Percentiles rank a stretch among this genome's conserved stretches.
Evolutionary conservation across 30 jellyfish, hydroid and myxozoan genomes (phyloP).

Genomic region (Pelagia noctiluca): DNA sequence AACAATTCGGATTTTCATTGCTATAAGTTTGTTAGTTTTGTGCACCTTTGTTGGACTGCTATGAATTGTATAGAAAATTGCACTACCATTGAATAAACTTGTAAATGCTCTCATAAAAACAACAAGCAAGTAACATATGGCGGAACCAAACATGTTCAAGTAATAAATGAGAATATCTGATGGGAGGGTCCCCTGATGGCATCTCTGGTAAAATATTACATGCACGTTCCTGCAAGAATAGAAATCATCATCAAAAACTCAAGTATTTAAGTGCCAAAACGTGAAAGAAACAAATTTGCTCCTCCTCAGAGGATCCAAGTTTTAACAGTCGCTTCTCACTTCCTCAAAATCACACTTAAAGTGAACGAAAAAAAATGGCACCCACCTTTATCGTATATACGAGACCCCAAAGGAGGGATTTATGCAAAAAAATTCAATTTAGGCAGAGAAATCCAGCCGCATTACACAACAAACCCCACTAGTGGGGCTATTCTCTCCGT

Average conservation of each 20-base stretch:
- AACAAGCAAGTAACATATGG: background rate
- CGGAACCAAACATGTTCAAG: background rate
- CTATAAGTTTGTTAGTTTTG: constrained; percentile 1
- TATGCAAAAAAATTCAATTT: constrained; percentile 46
- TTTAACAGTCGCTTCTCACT: background rate
- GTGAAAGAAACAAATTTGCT: constrained; percentile 5
- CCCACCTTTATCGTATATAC: constrained; percentile 41
- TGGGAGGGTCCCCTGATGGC: constrained; percentile 33
- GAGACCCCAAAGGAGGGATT: constrained; percentile 28
- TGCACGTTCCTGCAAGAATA: constrained; percentile 13
- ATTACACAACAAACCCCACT: constrained; percentile 33
- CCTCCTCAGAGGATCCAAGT: constrained; percentile 20
- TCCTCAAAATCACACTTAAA: background rate
- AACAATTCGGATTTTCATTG: constrained; percentile 23
- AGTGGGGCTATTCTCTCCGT: too few species aligned
- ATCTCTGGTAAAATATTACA: constrained; percentile 17
- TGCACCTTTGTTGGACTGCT: constrained; percentile 25
- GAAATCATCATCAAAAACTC: constrained; percentile 17
- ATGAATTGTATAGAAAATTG: background rate
- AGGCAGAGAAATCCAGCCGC: constrained; percentile 53
- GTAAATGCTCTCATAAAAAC: background rate
- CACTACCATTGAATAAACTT: background rate
- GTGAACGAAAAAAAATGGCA: constrained; percentile 40
- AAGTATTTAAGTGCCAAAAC: constrained; percentile 34
- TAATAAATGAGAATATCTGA: background rate